Conservation (phyloP, 2,113 vertebrate genomes). For the Rhea pennata region DNA sequence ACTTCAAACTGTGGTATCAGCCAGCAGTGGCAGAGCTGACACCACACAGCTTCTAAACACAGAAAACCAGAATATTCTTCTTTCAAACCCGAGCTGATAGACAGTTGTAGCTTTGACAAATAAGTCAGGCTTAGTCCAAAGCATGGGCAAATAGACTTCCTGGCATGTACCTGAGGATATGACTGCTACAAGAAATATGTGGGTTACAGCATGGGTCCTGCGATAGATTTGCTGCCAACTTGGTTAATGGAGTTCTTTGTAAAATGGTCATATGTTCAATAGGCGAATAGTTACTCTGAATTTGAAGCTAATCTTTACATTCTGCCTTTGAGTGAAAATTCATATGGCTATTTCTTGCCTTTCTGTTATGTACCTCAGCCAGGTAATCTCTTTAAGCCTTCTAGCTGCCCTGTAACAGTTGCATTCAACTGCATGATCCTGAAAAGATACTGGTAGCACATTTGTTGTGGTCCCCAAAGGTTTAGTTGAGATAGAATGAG, state of each 20-base stretch:
- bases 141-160: neutral
- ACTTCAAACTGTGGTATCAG: neutral
- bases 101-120: neutral
- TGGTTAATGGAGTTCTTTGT: neutral
- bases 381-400: neutral
- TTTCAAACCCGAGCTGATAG: neutral
- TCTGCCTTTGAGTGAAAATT: no score
- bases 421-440: no score
- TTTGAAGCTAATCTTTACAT: neutral
- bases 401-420: no score
- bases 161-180: neutral
- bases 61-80: neutral
- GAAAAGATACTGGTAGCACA: no score
- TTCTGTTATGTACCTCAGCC: no score
- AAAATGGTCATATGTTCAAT: neutral
- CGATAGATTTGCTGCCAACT: neutral
- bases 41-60: neutral
- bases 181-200: fast-evolving
- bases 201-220: neutral
- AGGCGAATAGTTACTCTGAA: neutral
- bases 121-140: neutral
- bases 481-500: no score
- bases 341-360: no score
- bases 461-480: no score
- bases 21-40: neutral